Conservation (phyloP, 2,113 vertebrate genomes). For the Rhinopithecus roxellana region DNA sequence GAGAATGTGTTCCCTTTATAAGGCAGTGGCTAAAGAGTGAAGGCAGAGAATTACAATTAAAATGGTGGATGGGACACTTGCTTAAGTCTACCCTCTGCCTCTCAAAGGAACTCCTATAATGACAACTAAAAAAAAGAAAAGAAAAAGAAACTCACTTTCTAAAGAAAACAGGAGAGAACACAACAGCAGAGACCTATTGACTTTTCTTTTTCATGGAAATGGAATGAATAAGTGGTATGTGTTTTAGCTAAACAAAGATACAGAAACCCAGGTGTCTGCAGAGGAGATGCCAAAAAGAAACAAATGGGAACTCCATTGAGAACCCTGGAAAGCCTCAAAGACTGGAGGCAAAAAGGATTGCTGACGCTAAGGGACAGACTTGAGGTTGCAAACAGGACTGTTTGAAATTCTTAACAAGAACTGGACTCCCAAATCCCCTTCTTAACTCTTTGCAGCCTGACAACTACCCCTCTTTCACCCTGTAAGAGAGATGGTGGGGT, state of each 20-base stretch:
- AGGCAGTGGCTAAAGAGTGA: not conserved
- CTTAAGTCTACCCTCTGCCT: not conserved
- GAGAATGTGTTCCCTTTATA: not conserved
- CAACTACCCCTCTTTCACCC: not conserved
- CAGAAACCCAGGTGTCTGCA: not conserved
- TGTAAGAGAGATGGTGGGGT: not conserved
- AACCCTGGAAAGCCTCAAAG: not conserved
- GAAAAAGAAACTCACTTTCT: not conserved
- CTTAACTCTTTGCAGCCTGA: not conserved
- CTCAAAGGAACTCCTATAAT: not conserved
- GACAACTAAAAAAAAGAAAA: not conserved
- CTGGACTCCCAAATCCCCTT: not conserved
- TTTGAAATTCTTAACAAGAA: not conserved
- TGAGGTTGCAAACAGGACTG: not conserved
- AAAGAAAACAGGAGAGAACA: not conserved
- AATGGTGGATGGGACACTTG: not conserved
- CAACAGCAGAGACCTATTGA: not conserved
- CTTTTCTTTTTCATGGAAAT: not conserved
- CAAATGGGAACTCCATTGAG: not conserved
- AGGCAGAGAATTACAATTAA: not conserved
- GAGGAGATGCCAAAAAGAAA: not conserved
- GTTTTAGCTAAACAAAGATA: not conserved
- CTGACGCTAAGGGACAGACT: not conserved
- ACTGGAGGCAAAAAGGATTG: not conserved
- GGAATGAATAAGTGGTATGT: not conserved